Evolutionary conservation across 2,888 invertebrate species (phyloP).

Genomic region (Orchesellides sinensis): DNA sequence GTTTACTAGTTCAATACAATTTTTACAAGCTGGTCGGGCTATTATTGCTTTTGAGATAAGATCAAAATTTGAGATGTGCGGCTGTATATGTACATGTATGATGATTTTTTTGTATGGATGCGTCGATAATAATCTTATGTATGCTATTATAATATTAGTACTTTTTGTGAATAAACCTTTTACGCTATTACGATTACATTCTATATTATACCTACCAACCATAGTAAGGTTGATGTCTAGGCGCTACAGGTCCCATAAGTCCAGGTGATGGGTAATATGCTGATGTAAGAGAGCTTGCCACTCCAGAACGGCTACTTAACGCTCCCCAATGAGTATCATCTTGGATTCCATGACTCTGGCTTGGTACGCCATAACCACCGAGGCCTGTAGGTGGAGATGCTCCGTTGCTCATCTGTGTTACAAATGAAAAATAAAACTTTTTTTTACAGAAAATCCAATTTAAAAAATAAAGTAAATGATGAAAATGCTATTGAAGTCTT

Average conservation of each 20-base stretch:
- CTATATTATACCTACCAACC: constrained; percentile 73
- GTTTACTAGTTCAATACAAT: too few species aligned
- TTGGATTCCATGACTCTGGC: constrained; percentile 71
- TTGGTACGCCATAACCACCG: constrained; percentile 67
- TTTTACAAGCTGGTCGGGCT: too few species aligned
- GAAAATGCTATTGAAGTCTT: not conserved
- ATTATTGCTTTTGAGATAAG: too few species aligned
- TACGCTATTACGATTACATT: too few species aligned
- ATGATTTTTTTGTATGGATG: too few species aligned
- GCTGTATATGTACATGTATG: too few species aligned
- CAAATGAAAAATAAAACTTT: too few species aligned
- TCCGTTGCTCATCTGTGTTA: constrained; percentile 70
- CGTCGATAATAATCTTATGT: not conserved
- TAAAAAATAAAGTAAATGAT: not conserved
- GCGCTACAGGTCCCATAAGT: constrained; percentile 73
- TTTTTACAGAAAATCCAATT: not conserved
- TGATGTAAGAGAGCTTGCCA: constrained; percentile 71
- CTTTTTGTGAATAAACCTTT: too few species aligned
- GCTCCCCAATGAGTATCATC: constrained; percentile 74
- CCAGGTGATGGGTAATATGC: constrained; percentile 73
- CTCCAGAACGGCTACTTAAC: constrained; percentile 70
- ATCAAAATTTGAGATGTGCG: too few species aligned
- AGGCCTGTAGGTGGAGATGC: constrained; percentile 68
- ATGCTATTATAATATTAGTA: too few species aligned
- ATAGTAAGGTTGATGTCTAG: constrained; percentile 74